Evolutionary conservation across 37 sponge, comb jelly and placozoan species (phyloP), one percentile per base, ranked within the genome.

Genomic region (Trichoplax adhaerens): DNA sequence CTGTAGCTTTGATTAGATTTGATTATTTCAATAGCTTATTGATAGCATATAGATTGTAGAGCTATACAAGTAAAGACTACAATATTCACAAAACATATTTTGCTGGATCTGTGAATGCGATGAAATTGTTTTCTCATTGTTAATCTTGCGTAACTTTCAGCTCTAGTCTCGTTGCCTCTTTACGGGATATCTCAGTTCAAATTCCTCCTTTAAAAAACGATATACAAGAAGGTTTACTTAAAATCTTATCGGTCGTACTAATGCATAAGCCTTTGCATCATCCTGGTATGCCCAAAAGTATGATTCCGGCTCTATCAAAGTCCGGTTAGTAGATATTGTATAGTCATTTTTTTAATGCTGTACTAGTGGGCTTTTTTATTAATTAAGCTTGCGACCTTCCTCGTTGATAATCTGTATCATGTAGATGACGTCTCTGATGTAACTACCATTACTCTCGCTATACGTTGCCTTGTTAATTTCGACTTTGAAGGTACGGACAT

Each of bases 381-480:
- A 69, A 5, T 6, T 72, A 70, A 63, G 10, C 50, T 56, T 70
- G 50, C 71, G 57, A 1, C 70, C 50, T 12, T 29, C 70, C 53
- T 58, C 77, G 50, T 56, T 73, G n/a, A 59, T 48, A 54, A 54
- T 59, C 48, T 53, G 81, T 50, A 58, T 60, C 5, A 80, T 58
- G 1, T 81, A 85, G 5, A 52, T 29, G 29, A 29, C 29, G 29
- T 29, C 29, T 29, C 69, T 54, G 88, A 87, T 71, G 75, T 77
- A 52, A 71, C 68, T 55, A 82, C 48, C 52, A 64, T 88, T 1
- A 81, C 86, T 1, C 80, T 88, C 0, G 88, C 93, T 2, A 68
- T 92, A 57, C 82, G 78, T 65, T 88, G 85, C 5, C 81, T 92
- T 29, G 86, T 88, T 3, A 66, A 77, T 56, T 92, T 92, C 78